These are phyloP conservation scores for Arizona elegans DNA, from an alignment of 2,113 vertebrate genomes.

Conservation along the genomic window DNA sequence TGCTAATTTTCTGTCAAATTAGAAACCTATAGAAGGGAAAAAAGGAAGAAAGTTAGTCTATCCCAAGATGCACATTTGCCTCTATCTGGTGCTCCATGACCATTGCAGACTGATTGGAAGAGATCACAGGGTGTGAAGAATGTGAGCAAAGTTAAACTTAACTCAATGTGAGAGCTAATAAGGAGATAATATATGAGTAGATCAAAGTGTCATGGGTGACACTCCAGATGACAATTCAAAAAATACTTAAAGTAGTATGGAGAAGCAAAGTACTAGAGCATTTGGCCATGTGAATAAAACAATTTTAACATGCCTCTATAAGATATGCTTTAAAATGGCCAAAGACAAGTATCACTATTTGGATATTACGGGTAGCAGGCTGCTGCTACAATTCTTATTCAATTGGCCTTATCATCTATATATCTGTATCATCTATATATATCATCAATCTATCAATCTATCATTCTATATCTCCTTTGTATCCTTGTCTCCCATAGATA, in stretches of 20 bases:
- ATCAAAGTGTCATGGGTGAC: neutral
- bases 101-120: constrained; percentile 3
- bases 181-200: neutral
- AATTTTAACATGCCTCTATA: neutral
- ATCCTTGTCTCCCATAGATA: neutral
- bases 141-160: neutral
- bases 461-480: neutral
- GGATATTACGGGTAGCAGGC: neutral
- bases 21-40: neutral
- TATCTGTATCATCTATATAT: neutral
- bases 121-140: constrained; percentile 10
- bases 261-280: neutral
- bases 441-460: neutral
- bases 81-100: neutral
- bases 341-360: neutral
- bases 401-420: neutral
- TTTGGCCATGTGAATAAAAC: neutral
- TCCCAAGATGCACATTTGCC: constrained; percentile 7
- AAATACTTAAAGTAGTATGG: neutral
- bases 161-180: neutral
- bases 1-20: neutral
- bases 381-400: neutral
- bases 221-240: neutral
- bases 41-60: neutral
- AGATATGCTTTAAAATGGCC: neutral